These are phyloP conservation scores for Drosophila ezoana DNA, from an alignment of 2,888 invertebrate species.

Conservation along the genomic window DNA sequence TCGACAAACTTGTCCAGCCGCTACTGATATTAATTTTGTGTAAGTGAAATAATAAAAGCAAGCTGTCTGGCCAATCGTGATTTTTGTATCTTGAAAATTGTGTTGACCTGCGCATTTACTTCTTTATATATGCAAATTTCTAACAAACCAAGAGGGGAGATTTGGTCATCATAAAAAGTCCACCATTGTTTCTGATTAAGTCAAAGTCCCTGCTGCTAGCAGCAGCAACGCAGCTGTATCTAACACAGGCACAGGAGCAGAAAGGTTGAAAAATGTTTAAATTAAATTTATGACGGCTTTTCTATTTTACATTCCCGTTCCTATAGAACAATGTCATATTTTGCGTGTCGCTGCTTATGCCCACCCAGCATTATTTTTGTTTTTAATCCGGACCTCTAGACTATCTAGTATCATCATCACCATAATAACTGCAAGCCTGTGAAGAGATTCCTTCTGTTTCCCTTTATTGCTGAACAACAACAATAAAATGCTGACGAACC, in stretches of 20 bases:
- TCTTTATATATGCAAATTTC: slow-evolving; percentile 49
- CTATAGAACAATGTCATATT: slow-evolving; percentile 53
- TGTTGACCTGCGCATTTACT: slow-evolving; percentile 19
- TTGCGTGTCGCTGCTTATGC: slow-evolving; percentile 47
- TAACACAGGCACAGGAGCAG: slow-evolving; percentile 25
- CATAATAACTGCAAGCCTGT: slow-evolving; percentile 47
- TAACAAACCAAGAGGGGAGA: slow-evolving; percentile 15
- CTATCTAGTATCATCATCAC: slow-evolving; percentile 58
- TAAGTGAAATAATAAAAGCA: slow-evolving; percentile 34
- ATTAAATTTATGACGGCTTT: slow-evolving; percentile 71
- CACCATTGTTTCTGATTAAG: slow-evolving; percentile 69
- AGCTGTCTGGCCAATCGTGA: slow-evolving; percentile 27
- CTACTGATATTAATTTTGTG: slow-evolving; percentile 23
- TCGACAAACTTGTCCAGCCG: slow-evolving; percentile 32
- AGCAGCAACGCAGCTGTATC: slow-evolving; percentile 7
- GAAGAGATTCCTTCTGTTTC: slow-evolving; percentile 17
- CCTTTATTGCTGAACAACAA: slow-evolving; percentile 10
- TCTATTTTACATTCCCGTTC: slow-evolving; percentile 29
- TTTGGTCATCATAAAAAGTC: slow-evolving; percentile 48
- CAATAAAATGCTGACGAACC: slow-evolving; percentile 61
- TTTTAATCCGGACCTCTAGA: slow-evolving; percentile 76
- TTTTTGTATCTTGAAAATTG: slow-evolving; percentile 36
- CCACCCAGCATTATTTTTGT: slow-evolving; percentile 42
- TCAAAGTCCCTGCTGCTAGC: slow-evolving; percentile 43
- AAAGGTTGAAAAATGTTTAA: slow-evolving; percentile 67